Percentiles rank a stretch among this genome's conserved stretches.
phyloP scores from a whole-genome alignment of 2,888 invertebrate species.

The Helicoverpa assulta region DNA sequence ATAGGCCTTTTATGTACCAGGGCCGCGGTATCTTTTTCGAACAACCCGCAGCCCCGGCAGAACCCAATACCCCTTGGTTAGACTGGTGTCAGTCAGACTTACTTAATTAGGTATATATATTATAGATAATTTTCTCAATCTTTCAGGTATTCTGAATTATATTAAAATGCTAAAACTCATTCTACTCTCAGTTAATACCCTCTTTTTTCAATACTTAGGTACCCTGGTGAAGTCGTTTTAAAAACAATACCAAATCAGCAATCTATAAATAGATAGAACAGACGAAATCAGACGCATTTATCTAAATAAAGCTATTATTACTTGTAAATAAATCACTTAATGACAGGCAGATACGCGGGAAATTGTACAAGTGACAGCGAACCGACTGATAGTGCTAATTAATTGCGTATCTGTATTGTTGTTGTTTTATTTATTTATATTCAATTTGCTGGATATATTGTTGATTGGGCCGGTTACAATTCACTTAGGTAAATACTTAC shows the following conservation, averaged over 20 bases:
- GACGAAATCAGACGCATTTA: constrained; percentile 22
- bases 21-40: no score
- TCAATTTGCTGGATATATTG: constrained; percentile 60
- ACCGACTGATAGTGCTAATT: constrained; percentile 67
- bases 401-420: constrained; percentile 60
- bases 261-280: constrained; percentile 35
- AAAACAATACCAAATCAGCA: constrained; percentile 3
- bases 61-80: no score
- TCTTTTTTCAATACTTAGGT: no score
- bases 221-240: not conserved
- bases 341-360: constrained; percentile 61
- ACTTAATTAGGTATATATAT: no score
- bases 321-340: constrained; percentile 58
- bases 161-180: no score
- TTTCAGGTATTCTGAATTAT: no score
- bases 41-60: no score
- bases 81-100: no score
- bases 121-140: no score
- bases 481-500: no score
- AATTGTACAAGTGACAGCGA: constrained; percentile 56
- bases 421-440: constrained; percentile 47
- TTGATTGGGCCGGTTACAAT: constrained; percentile 16
- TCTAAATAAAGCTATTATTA: constrained; percentile 58
- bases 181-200: no score
- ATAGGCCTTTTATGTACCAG: no score